These are phyloP conservation scores for Nestor notabilis DNA, from an alignment of 2,113 vertebrate genomes.

Conservation along the genomic window DNA sequence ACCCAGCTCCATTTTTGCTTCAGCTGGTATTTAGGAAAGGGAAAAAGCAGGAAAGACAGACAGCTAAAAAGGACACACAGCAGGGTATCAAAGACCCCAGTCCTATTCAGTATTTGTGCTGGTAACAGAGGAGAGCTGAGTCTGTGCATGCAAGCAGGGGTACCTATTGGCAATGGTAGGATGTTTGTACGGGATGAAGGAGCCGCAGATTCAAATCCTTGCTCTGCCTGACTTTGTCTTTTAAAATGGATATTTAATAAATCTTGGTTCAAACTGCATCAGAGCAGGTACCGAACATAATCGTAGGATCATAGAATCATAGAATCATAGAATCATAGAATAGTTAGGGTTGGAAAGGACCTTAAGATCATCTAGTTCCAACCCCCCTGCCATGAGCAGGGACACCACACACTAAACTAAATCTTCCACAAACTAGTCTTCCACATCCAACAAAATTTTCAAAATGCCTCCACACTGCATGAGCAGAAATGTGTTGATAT, in stretches of 20 bases:
- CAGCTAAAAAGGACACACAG: background rate
- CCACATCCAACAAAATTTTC: background rate
- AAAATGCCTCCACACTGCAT: background rate
- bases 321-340: no score
- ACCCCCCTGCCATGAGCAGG: no score
- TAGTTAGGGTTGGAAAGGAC: no score
- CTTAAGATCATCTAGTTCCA: no score
- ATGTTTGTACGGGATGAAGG: background rate
- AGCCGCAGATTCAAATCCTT: background rate
- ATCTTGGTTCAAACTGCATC: background rate
- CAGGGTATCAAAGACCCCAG: background rate
- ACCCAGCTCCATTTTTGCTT: background rate
- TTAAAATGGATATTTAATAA: background rate
- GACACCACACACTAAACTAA: no score
- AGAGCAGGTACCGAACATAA: background rate
- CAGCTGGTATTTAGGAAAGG: constrained; percentile 16
- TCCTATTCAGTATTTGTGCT: background rate
- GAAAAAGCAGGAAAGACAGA: background rate
- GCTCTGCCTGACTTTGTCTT: background rate
- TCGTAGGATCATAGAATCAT: no score
- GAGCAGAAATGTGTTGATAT: background rate
- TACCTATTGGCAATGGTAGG: background rate
- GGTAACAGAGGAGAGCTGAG: background rate
- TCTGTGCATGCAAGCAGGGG: background rate
- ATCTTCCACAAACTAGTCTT: no score